phyloP scores from a whole-genome alignment of 2,113 vertebrate genomes.

The Ranitomeya variabilis region DNA sequence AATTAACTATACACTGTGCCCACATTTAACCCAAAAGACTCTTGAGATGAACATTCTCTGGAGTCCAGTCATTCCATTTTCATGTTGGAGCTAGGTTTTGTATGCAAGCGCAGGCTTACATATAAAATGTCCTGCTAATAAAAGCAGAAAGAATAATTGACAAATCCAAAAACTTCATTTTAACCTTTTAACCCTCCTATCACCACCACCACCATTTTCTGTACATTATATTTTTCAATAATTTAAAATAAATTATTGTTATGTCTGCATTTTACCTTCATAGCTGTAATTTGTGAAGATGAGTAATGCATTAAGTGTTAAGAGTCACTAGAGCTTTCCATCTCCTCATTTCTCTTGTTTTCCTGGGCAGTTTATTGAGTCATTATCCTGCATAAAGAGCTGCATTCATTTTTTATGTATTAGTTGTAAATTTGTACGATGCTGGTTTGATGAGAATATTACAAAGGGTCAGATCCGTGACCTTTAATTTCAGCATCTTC shows the following conservation, averaged over 20 bases:
- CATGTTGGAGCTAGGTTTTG: not conserved
- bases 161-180: not conserved
- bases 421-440: slow-evolving; percentile 28
- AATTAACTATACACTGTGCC: not conserved
- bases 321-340: not conserved
- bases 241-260: not conserved
- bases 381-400: slow-evolving; percentile 1
- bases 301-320: not conserved
- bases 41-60: no score
- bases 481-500: slow-evolving; percentile 46
- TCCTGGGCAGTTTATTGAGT: slow-evolving; percentile 18
- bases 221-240: not conserved
- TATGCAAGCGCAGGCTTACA: no score
- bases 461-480: slow-evolving; percentile 42
- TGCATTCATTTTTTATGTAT: slow-evolving; percentile 30
- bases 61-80: not conserved
- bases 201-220: not conserved
- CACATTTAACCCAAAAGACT: no score
- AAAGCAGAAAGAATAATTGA: no score
- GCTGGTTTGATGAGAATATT: slow-evolving; percentile 33
- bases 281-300: not conserved
- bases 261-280: not conserved
- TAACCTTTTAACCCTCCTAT: not conserved
- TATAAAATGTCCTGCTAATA: no score
- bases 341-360: slow-evolving; percentile 5